Conservation (phyloP, 2,888 invertebrate species). For the Catotricha subobsoleta region DNA sequence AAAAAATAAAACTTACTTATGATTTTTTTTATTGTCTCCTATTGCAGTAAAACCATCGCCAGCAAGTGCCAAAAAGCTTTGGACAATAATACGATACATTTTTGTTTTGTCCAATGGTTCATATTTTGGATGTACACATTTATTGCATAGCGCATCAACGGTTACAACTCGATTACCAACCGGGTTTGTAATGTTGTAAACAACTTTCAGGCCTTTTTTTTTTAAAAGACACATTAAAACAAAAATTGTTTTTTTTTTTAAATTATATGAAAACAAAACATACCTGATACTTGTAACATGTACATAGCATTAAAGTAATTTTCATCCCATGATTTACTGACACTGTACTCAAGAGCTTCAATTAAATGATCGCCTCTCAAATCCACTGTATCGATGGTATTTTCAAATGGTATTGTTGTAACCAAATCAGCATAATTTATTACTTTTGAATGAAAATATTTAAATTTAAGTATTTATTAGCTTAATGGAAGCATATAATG, state of each 20-base stretch:
- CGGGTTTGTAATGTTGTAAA: conserved; percentile 42
- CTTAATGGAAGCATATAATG: neutral
- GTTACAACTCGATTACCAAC: conserved; percentile 39
- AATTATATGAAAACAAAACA: conserved; percentile 11
- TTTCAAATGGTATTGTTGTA: conserved; percentile 57
- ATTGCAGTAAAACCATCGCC: conserved; percentile 48
- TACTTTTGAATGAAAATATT: conserved; percentile 29
- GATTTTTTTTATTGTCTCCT: conserved; percentile 21
- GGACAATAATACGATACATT: conserved; percentile 42
- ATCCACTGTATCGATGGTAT: conserved; percentile 50
- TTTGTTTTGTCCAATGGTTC: conserved; percentile 35
- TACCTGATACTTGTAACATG: conserved; percentile 1
- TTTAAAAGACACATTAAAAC: conserved; percentile 28
- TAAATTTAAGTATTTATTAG: neutral
- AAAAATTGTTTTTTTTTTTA: neutral
- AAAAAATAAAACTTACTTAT: conserved; percentile 16
- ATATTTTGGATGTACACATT: conserved; percentile 45
- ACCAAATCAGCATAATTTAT: conserved; percentile 51
- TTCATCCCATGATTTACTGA: conserved; percentile 20
- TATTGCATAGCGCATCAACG: conserved; percentile 38
- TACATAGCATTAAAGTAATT: neutral
- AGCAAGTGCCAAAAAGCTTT: conserved; percentile 43
- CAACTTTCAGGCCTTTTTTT: conserved; percentile 38
- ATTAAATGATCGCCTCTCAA: conserved; percentile 45
- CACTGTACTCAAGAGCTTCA: conserved; percentile 41